Conservation (phyloP, 2,797 vertebrate genomes). For the Hozukius guyotensis region DNA sequence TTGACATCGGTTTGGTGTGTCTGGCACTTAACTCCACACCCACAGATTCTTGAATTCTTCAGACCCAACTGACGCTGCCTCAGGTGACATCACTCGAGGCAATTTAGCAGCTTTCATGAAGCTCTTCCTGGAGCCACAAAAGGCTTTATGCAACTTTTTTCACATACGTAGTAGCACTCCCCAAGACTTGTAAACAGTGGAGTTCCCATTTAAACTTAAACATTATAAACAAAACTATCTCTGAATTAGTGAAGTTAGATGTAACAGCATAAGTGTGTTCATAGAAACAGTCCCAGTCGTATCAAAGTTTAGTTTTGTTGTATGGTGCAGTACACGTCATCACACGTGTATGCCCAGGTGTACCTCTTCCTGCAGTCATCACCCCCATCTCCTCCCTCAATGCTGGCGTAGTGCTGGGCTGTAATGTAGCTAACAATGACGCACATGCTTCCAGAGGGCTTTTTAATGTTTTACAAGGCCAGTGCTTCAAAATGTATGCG, state of each 20-base stretch:
- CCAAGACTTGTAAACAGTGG: background rate
- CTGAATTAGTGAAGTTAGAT: background rate
- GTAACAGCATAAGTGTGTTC: background rate
- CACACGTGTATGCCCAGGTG: background rate
- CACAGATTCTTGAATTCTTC: background rate
- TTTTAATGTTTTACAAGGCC: constrained; percentile 82
- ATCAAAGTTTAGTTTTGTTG: background rate
- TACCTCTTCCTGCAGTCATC: background rate
- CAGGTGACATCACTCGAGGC: background rate
- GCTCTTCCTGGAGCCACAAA: background rate
- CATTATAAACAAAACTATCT: background rate
- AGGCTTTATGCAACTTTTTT: background rate
- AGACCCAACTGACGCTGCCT: background rate
- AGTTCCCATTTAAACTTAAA: background rate
- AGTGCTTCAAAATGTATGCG: constrained; percentile 72
- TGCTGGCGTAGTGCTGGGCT: constrained; percentile 30
- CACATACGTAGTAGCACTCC: background rate
- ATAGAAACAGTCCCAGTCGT: background rate
- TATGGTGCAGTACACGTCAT: background rate
- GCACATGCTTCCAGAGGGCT: constrained; percentile 63
- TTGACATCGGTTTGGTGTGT: no score
- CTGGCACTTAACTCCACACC: background rate
- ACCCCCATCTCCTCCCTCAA: background rate
- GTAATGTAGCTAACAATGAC: constrained; percentile 67
- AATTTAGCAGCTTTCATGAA: background rate